Percentiles rank a stretch among this genome's conserved stretches.
Conservation (phyloP, 2,888 invertebrate genomes). For the Pollenia amentaria region DNA sequence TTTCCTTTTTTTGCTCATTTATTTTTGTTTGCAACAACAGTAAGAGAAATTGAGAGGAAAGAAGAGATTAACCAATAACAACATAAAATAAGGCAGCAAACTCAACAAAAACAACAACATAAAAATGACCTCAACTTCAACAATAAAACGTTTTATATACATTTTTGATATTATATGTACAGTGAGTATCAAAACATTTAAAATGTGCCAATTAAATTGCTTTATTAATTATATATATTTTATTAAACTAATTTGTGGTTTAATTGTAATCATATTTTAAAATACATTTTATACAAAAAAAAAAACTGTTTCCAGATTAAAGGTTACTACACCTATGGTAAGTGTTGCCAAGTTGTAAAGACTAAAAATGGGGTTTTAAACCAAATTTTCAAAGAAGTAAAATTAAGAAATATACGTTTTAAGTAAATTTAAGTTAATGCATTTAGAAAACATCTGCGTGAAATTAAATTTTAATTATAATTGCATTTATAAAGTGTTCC, state of each 20-base stretch:
- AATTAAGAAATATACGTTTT: too few relatives aligned
- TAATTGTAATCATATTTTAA: too few relatives aligned
- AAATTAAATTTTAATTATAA: too few relatives aligned
- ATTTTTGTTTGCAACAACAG: constrained; percentile 10
- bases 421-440: too few relatives aligned
- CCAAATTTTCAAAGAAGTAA: too few relatives aligned
- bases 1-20: constrained; percentile 23
- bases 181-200: constrained; percentile 76
- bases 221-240: constrained; percentile 37
- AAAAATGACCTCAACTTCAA: constrained; percentile 79
- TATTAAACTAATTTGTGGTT: neutral
- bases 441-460: too few relatives aligned
- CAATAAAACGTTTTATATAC: constrained; percentile 78
- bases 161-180: constrained; percentile 78
- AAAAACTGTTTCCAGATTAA: too few relatives aligned
- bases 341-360: too few relatives aligned
- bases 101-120: constrained; percentile 5
- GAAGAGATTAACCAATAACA: constrained; percentile 12
- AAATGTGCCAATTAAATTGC: neutral
- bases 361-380: too few relatives aligned
- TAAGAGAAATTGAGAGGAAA: constrained; percentile 17
- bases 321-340: too few relatives aligned
- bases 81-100: constrained; percentile 20
- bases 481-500: too few relatives aligned
- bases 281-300: too few relatives aligned